phyloP scores from a whole-genome alignment of 2,113 vertebrate species.

The Microtus richardsoni region DNA sequence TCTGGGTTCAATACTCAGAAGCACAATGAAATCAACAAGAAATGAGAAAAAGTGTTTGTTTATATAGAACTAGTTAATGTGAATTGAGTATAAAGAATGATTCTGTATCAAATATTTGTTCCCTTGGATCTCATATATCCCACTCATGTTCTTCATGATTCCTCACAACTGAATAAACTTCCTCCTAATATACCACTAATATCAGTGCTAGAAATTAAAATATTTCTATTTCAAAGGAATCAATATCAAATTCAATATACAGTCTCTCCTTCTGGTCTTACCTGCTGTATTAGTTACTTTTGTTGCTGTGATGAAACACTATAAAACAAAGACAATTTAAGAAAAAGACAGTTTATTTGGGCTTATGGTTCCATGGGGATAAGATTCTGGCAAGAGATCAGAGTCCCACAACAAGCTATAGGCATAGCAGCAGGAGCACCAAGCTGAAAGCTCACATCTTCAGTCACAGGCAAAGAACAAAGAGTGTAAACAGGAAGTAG shows the following conservation, averaged over 20 bases:
- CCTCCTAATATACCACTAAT: neutral
- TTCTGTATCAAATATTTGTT: neutral
- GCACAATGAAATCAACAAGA: neutral
- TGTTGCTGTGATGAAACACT: neutral
- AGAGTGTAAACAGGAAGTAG: neutral
- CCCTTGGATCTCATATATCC: neutral
- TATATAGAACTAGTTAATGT: neutral
- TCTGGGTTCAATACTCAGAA: neutral
- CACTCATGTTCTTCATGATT: neutral
- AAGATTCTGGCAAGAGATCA: neutral
- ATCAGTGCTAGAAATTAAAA: neutral
- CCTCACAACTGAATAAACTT: conserved; percentile 16
- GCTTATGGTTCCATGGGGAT: neutral
- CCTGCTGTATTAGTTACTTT: neutral
- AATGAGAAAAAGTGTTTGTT: neutral
- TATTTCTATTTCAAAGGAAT: conserved; percentile 11
- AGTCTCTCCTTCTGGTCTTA: neutral
- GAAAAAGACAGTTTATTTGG: neutral
- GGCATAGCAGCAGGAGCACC: neutral
- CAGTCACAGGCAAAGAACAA: neutral
- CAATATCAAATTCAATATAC: neutral
- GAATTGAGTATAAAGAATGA: neutral
- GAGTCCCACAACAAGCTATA: neutral
- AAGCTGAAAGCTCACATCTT: neutral
- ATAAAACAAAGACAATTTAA: neutral